phyloP scores from a whole-genome alignment of 1,140 invertebrate genomes.

The Nasonia longicornis region DNA sequence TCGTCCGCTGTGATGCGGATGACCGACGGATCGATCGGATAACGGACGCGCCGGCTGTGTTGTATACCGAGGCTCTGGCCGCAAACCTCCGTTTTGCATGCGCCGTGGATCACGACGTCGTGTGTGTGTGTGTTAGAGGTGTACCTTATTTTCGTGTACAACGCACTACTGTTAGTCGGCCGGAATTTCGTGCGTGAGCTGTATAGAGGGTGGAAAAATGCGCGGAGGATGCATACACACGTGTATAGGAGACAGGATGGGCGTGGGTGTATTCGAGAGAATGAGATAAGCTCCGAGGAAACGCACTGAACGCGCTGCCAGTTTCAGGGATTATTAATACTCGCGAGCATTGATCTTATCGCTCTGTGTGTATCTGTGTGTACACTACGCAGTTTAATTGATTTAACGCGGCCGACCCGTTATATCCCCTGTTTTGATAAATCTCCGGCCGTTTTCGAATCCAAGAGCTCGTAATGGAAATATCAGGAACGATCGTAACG shows the following conservation, averaged over 20 bases:
- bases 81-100: conserved; percentile 1
- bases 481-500: too few species aligned
- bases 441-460: too few species aligned
- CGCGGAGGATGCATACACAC: background rate
- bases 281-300: background rate
- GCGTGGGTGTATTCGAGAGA: background rate
- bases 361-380: too few species aligned
- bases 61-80: background rate
- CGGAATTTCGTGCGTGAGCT: background rate
- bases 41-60: conserved; percentile 25
- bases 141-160: background rate
- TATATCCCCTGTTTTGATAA: too few species aligned
- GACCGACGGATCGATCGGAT: conserved; percentile 40
- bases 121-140: too few species aligned
- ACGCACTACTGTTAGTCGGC: conserved; percentile 17
- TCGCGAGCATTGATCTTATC: background rate
- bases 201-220: too few species aligned
- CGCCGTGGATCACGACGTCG: conserved; percentile 15
- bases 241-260: background rate
- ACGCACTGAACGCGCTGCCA: background rate
- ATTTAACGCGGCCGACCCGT: too few species aligned
- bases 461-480: too few species aligned
- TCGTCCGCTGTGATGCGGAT: conserved; percentile 39
- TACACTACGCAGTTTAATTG: too few species aligned
- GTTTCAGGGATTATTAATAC: background rate